Percentiles rank a stretch among this genome's conserved stretches.
These are phyloP conservation scores for Pelodytes ibericus DNA, from an alignment of 2,797 vertebrate species.

Conservation along the genomic window DNA sequence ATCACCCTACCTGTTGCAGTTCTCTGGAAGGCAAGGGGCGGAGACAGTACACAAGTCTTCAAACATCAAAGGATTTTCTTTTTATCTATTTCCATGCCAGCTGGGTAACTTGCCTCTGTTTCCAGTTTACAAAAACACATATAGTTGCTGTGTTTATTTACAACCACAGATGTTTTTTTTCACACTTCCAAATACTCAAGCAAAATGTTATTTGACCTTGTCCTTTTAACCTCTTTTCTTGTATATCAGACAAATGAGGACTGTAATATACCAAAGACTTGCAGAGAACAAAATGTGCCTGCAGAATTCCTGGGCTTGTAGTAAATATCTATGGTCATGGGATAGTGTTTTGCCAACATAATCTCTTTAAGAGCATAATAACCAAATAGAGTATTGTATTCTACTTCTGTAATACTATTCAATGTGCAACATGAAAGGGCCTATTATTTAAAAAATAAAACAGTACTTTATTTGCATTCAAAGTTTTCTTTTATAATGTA, in stretches of 20 bases:
- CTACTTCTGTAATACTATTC: too few species aligned
- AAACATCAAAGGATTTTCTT: too few species aligned
- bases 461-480: too few species aligned
- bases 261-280: conserved; percentile 7
- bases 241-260: conserved; percentile 25
- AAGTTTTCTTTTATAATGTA: too few species aligned
- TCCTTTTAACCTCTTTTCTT: conserved; percentile 26
- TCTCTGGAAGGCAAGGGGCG: too few species aligned
- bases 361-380: too few species aligned
- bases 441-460: too few species aligned
- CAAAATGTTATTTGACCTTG: conserved; percentile 52
- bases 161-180: conserved; percentile 60
- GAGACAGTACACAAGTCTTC: too few species aligned
- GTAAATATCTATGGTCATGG: conserved; percentile 21
- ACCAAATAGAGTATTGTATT: too few species aligned
- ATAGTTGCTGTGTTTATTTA: conserved; percentile 21
- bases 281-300: conserved; percentile 15
- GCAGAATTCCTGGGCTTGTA: neutral
- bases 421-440: too few species aligned
- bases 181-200: conserved; percentile 44
- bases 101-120: conserved; percentile 15
- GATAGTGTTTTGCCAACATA: conserved; percentile 12
- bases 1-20: too few species aligned
- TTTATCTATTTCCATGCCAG: neutral
- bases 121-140: conserved; percentile 1